A percentile compares a stretch with the other conserved stretches of the same genome.
phyloP scores from a whole-genome alignment of 2,113 vertebrate genomes.

The Falco punctatus region DNA sequence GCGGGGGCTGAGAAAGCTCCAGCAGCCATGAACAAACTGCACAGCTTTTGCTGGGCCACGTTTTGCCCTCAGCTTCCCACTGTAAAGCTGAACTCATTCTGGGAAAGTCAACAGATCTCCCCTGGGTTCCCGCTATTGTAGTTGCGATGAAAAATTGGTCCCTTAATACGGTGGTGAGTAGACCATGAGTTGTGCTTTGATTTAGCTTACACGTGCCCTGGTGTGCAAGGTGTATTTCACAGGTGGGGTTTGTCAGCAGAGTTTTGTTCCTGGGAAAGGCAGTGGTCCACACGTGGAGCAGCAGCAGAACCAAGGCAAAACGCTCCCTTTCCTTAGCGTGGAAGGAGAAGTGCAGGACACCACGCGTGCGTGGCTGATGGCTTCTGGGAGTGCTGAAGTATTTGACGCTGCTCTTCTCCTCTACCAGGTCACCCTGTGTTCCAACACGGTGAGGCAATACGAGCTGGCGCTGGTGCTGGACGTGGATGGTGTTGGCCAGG shows the following conservation, averaged over 20 bases:
- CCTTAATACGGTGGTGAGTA: too few relatives aligned
- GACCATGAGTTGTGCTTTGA: neutral
- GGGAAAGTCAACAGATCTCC: too few relatives aligned
- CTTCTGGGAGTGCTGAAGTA: neutral
- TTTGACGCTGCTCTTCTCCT: neutral
- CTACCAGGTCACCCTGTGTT: constrained; percentile 87
- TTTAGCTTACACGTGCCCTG: neutral
- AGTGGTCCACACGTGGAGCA: neutral
- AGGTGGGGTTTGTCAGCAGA: neutral
- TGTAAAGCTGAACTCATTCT: too few relatives aligned
- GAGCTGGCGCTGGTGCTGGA: too few relatives aligned
- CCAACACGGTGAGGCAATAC: constrained; percentile 82
- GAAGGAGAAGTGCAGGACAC: neutral
- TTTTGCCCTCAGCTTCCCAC: too few relatives aligned
- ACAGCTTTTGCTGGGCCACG: too few relatives aligned
- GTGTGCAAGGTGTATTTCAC: neutral
- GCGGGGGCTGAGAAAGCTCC: too few relatives aligned
- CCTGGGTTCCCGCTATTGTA: too few relatives aligned
- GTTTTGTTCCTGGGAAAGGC: neutral
- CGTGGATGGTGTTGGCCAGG: too few relatives aligned
- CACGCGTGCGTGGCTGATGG: accelerated
- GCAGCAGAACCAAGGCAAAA: neutral
- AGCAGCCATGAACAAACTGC: too few relatives aligned
- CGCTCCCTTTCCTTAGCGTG: neutral
- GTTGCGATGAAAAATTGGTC: too few relatives aligned